These are phyloP conservation scores for Nothobranchius furzeri DNA, from an alignment of 2,113 vertebrate genomes.

Conservation along the genomic window DNA sequence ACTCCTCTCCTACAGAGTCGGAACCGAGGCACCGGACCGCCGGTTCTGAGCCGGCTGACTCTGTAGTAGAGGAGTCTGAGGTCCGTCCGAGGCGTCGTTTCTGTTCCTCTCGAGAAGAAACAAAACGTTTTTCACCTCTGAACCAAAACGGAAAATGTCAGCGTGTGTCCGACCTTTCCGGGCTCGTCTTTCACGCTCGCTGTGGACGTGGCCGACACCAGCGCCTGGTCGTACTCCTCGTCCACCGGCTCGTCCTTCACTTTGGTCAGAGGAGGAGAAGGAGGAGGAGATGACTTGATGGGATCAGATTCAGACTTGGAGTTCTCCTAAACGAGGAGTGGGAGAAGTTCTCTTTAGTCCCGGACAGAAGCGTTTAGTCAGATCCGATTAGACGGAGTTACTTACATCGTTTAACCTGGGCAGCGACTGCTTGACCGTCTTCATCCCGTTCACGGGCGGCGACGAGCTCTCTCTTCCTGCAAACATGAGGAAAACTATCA, in stretches of 20 bases:
- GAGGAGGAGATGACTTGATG: conserved; percentile 80
- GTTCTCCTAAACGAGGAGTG: fast-evolving
- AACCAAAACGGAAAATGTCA: too few relatives aligned
- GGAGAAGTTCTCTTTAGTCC: too few relatives aligned
- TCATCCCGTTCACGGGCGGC: conserved; percentile 52
- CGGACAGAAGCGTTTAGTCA: too few relatives aligned
- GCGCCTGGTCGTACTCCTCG: conserved; percentile 91
- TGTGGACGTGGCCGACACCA: conserved; percentile 80
- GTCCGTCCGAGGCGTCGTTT: too few relatives aligned
- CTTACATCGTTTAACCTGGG: conserved; percentile 30
- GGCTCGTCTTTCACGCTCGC: conserved; percentile 92
- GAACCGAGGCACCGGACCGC: too few relatives aligned
- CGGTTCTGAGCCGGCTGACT: too few relatives aligned
- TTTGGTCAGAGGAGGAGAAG: conserved; percentile 83
- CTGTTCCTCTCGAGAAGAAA: too few relatives aligned
- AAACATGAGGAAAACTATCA: too few relatives aligned
- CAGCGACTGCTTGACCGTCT: conserved; percentile 32
- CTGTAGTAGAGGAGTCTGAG: too few relatives aligned
- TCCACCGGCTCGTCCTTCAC: conserved; percentile 96
- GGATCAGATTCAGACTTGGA: not conserved
- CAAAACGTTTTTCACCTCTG: too few relatives aligned
- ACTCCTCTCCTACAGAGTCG: too few relatives aligned
- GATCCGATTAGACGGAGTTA: not conserved
- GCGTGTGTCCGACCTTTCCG: conserved; percentile 74
- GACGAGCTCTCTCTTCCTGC: conserved; percentile 43